Conservation (phyloP, 1,140 invertebrate genomes). For the Chionoecetes opilio region DNA sequence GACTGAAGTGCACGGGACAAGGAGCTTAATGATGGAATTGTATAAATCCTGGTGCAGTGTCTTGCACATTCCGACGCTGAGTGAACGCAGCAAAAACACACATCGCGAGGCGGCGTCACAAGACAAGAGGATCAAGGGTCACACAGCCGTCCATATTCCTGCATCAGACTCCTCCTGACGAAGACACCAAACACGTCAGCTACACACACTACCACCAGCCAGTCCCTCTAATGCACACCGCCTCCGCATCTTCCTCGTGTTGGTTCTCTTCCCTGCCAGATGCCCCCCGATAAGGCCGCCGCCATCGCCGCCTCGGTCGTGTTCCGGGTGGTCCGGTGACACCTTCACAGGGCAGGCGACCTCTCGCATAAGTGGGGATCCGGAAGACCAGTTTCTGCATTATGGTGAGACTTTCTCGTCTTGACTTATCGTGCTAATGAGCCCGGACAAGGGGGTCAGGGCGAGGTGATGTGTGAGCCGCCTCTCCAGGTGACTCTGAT, state of each 20-base stretch:
- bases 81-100: background rate
- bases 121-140: background rate
- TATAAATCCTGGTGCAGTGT: background rate
- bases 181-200: background rate
- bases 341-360: background rate
- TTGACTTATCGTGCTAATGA: background rate
- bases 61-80: background rate
- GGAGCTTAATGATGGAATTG: background rate
- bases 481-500: background rate
- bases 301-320: background rate
- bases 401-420: conserved; percentile 2
- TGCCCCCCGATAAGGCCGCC: background rate
- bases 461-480: background rate
- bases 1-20: background rate
- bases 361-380: background rate
- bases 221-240: background rate
- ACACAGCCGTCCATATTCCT: background rate
- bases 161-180: background rate
- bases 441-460: background rate
- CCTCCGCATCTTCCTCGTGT: background rate
- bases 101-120: background rate
- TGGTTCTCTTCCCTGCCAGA: background rate
- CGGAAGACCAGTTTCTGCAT: background rate
- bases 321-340: background rate
- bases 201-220: background rate